Conservation (phyloP, 2,888 invertebrate species). For the Macrosoma leucophasiata region DNA sequence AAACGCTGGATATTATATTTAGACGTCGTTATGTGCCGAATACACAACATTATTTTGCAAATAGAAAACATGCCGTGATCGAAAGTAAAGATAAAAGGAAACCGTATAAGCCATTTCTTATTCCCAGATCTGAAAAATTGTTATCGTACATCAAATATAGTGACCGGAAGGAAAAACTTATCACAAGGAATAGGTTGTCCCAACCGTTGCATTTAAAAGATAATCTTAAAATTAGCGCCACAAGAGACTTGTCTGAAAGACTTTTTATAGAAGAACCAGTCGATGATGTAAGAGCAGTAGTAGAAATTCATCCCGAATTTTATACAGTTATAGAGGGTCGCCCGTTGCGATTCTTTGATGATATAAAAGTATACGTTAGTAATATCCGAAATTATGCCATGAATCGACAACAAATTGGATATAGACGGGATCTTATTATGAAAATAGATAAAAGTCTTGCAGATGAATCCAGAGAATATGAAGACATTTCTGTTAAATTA, state of each 20-base stretch:
- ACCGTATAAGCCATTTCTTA: constrained; percentile 43
- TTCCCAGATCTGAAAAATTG: constrained; percentile 60
- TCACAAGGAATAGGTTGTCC: constrained; percentile 37
- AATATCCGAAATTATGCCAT: constrained; percentile 69
- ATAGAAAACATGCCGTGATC: constrained; percentile 48
- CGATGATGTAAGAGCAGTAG: constrained; percentile 73
- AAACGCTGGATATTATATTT: constrained; percentile 63
- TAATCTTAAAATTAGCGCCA: constrained; percentile 57
- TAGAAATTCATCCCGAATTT: constrained; percentile 80
- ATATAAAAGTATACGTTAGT: constrained; percentile 73
- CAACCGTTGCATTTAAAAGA: constrained; percentile 58
- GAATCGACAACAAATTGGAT: constrained; percentile 67
- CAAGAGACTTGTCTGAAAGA: constrained; percentile 72
- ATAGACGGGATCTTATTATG: constrained; percentile 55
- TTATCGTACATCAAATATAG: constrained; percentile 65
- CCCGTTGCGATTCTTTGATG: constrained; percentile 74
- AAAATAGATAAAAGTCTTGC: constrained; percentile 50
- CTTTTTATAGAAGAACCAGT: constrained; percentile 74
- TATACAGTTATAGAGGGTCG: constrained; percentile 78
- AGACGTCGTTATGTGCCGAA: constrained; percentile 62
- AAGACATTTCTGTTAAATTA: constrained; percentile 44
- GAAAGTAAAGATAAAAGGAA: constrained; percentile 33
- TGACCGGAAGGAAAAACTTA: constrained; percentile 54
- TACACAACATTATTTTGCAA: constrained; percentile 64
- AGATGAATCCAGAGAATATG: constrained; percentile 48